phyloP scores from a whole-genome alignment of 30 jellyfish, hydroid and myxozoan species.

The Pseudorhiza aurosa region DNA sequence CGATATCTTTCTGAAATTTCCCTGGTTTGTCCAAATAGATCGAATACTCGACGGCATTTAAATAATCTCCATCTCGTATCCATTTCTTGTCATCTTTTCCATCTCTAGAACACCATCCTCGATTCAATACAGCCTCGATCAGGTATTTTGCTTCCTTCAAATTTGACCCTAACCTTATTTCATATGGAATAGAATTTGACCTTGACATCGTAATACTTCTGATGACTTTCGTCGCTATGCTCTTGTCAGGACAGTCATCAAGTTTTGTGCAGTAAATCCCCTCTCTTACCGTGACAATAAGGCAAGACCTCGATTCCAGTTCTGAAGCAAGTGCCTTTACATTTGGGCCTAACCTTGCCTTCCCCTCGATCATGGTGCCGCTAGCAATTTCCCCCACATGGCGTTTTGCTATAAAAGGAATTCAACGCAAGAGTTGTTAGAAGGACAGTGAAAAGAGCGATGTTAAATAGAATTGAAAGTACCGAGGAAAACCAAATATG shows the following conservation, averaged over 20 bases:
- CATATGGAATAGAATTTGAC: neutral
- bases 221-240: neutral
- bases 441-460: neutral
- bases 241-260: neutral
- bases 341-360: neutral
- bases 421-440: neutral
- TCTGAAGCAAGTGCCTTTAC: no score
- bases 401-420: neutral
- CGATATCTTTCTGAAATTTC: neutral
- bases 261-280: neutral
- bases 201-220: neutral
- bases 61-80: conserved; percentile 19
- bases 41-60: conserved; percentile 3
- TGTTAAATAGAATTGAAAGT: no score
- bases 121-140: conserved; percentile 6
- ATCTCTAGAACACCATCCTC: neutral
- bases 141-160: neutral
- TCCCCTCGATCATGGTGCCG: neutral
- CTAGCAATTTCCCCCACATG: neutral
- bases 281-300: neutral
- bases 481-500: no score
- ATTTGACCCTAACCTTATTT: neutral
- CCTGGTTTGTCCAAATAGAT: neutral
- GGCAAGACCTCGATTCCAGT: neutral
- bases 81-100: neutral